Evolutionary conservation across 2,888 invertebrate genomes (phyloP), one percentile per base, ranked within the genome.

Genomic region (Phaedon cochleariae): DNA sequence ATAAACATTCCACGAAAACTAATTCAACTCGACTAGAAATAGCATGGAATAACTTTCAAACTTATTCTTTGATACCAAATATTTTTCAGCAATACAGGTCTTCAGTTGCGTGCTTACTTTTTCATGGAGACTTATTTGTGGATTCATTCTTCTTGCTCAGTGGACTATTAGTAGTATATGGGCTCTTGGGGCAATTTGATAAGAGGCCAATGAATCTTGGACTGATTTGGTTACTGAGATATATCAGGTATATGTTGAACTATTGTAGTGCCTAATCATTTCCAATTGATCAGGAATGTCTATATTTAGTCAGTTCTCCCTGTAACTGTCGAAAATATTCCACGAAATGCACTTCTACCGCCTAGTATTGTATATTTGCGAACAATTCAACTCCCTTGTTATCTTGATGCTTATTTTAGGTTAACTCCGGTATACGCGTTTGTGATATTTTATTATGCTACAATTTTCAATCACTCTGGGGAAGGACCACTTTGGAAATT

Each of bases 121-220:
- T 89, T 12, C 90, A 90, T 74, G 86, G 87, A 26, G 90, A 90
- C 73, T 79, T 90, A 0, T 86, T 89, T 48, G 90, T 90, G 31
- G 90, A 90, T 73, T 86, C 88, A 0, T 90, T 90, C 79, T 90
- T 90, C 76, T 76, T 88, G 9, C 73, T 90, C 2, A 88, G 89
- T 52, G 90, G 90, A 0, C 84, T 90, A 59, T 80, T 90, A 5
- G 85, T 87, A 0, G 83, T 86, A 0, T 85, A 85, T 18, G 82
- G 82, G 15, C 69, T 90, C 1, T 77, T 85, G 0, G 83, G 79
- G 48, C 82, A 83, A 57, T 81, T 82, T 54, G 82, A 86, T 21
- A 85, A 84, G 64, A 80, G 80, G 57, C 73, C 73, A 29, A 72
- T 85, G 10, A 87, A 87, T 73, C 84, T 87, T 0, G 75, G 85